Percentiles rank a stretch among this genome's conserved stretches.
Evolutionary conservation across 2,888 invertebrate genomes (phyloP).

Genomic region (Patella ulyssiponensis): DNA sequence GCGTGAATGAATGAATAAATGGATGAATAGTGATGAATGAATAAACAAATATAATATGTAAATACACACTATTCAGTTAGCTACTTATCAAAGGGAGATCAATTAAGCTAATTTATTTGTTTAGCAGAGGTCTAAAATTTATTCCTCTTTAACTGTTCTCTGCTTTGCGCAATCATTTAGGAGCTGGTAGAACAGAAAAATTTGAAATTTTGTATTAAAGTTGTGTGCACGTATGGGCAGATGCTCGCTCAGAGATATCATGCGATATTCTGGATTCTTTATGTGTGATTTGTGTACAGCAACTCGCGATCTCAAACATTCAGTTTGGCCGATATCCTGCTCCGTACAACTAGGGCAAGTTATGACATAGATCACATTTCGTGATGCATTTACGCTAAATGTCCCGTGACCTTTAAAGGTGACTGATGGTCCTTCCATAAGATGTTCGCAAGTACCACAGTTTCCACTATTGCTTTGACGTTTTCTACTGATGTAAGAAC

Average conservation of each 20-base stretch:
- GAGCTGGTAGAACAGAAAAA: conserved; percentile 2
- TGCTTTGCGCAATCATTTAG: not conserved
- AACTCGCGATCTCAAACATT: not conserved
- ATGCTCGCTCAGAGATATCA: not conserved
- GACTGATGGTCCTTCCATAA: not conserved
- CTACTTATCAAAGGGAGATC: no score
- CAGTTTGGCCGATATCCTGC: not conserved
- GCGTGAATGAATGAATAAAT: no score
- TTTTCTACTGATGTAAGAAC: not conserved
- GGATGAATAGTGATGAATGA: no score
- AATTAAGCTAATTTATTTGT: no score
- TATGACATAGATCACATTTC: conserved; percentile 2
- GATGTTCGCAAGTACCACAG: not conserved
- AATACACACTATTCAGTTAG: no score
- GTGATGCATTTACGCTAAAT: not conserved
- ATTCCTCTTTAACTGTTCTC: not conserved
- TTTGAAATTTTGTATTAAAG: not conserved
- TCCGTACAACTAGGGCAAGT: not conserved
- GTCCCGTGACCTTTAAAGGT: no score
- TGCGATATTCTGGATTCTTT: not conserved
- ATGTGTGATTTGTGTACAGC: not conserved
- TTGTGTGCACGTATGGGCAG: not conserved
- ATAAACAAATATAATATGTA: no score
- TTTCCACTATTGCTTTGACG: not conserved
- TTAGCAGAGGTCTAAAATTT: not conserved